Percentiles rank a stretch among this genome's conserved stretches.
These are phyloP conservation scores for Chalcis sispes DNA, from an alignment of 2,888 invertebrate species.

Conservation along the genomic window DNA sequence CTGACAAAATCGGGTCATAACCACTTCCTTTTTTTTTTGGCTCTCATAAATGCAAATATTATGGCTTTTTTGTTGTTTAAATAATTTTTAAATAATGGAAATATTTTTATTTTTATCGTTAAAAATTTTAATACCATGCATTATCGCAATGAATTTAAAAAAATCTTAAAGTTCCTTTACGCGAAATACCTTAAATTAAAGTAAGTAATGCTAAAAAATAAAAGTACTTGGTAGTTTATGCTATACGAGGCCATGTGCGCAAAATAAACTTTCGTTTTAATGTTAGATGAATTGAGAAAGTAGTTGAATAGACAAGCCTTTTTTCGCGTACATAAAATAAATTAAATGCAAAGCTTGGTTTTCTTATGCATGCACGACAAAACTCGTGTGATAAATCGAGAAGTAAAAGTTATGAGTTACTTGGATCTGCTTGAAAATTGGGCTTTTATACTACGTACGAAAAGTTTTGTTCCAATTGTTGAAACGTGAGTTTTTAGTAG, in stretches of 20 bases:
- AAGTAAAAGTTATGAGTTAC: slow-evolving; percentile 16
- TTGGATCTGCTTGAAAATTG: background rate
- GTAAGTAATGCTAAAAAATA: slow-evolving; percentile 13
- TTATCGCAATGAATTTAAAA: background rate
- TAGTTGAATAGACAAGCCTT: slow-evolving; percentile 12
- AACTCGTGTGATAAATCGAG: slow-evolving; percentile 19
- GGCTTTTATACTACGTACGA: background rate
- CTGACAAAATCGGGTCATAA: too few relatives aligned
- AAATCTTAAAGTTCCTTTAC: slow-evolving; percentile 32
- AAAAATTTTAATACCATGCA: too few relatives aligned
- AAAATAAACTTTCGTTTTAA: slow-evolving; percentile 27
- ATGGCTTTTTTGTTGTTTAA: too few relatives aligned
- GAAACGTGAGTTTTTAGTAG: too few relatives aligned
- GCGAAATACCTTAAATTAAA: slow-evolving; percentile 5
- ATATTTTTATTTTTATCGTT: too few relatives aligned
- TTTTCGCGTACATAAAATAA: slow-evolving; percentile 4
- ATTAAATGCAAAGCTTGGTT: slow-evolving; percentile 4
- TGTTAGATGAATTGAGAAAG: background rate
- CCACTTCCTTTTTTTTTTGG: too few relatives aligned
- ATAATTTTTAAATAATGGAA: too few relatives aligned
- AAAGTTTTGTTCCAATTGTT: background rate
- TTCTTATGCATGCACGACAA: background rate
- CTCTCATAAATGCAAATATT: too few relatives aligned
- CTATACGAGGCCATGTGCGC: background rate
- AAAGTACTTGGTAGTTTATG: slow-evolving; percentile 13